Evolutionary conservation across 2,797 vertebrate species (phyloP).

Genomic region (Caiman crocodilus): DNA sequence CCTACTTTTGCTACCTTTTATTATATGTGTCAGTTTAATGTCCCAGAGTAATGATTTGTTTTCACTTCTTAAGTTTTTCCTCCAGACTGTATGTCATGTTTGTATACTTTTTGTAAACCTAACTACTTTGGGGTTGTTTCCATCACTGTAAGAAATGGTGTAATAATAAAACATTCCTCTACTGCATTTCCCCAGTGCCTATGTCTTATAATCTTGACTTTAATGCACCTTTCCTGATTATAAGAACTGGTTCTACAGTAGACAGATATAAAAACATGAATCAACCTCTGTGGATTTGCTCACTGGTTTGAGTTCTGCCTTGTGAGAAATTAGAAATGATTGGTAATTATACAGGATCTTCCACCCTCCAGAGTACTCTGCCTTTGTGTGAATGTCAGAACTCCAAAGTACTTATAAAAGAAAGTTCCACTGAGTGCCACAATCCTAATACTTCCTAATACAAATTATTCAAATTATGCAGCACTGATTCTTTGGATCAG

Average conservation of each 20-base stretch:
- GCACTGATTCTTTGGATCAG: neutral
- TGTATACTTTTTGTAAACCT: neutral
- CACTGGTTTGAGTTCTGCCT: neutral
- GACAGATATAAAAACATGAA: neutral
- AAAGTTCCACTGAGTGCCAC: neutral
- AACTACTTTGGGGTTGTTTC: neutral
- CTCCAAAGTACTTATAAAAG: neutral
- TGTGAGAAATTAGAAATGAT: conserved; percentile 8
- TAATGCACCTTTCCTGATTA: neutral
- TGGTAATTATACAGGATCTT: neutral
- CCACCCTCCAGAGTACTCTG: neutral
- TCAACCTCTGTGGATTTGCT: conserved; percentile 4
- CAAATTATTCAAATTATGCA: neutral
- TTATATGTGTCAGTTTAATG: conserved; percentile 44
- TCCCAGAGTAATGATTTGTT: conserved; percentile 52
- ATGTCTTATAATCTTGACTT: conserved; percentile 35
- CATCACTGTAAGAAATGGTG: neutral
- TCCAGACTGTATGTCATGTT: conserved; percentile 2
- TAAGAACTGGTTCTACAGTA: neutral
- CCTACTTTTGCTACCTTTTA: conserved; percentile 42
- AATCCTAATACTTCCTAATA: neutral
- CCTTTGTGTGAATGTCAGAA: conserved; percentile 7
- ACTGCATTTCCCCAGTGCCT: neutral
- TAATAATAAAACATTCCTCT: neutral
- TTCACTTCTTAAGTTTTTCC: conserved; percentile 50